These are phyloP conservation scores for Chiloscyllium punctatum DNA, from an alignment of 2,797 vertebrate species.

Conservation along the genomic window DNA sequence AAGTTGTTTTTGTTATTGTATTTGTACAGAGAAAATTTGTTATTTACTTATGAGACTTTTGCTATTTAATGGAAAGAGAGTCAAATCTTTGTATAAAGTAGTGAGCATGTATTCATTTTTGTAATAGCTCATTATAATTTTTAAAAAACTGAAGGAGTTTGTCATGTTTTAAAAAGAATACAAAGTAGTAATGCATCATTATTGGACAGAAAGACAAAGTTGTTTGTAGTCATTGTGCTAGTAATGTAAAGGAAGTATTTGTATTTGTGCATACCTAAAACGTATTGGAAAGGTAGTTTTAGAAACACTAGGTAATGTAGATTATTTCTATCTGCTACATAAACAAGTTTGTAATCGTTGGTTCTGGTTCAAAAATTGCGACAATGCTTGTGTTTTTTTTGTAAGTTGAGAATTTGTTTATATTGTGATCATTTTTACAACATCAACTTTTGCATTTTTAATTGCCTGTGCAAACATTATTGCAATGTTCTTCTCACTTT, in stretches of 20 bases:
- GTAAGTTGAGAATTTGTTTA: background rate
- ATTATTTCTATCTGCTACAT: background rate
- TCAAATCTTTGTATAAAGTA: constrained; percentile 31
- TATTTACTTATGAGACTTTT: constrained; percentile 25
- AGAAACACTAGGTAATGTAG: constrained; percentile 4
- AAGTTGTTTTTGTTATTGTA: constrained; percentile 31
- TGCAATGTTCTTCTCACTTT: background rate
- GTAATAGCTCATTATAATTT: constrained; percentile 19
- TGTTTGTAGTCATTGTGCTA: constrained; percentile 4
- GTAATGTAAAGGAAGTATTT: background rate
- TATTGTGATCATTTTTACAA: background rate
- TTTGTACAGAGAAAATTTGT: constrained; percentile 36
- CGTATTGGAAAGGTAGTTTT: constrained; percentile 10
- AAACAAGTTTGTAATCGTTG: background rate
- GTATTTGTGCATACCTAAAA: background rate
- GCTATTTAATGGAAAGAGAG: constrained; percentile 31
- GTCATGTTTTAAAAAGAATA: constrained; percentile 32
- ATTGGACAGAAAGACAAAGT: background rate
- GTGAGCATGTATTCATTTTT: constrained; percentile 13
- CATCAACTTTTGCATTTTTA: background rate
- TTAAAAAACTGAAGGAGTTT: background rate
- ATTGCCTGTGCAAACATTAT: background rate
- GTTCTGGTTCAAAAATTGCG: background rate
- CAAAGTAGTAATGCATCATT: constrained; percentile 16
- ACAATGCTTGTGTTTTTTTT: background rate